Evolutionary conservation across 2,888 invertebrate species (phyloP).

Genomic region (Athripsodes cinereus): DNA sequence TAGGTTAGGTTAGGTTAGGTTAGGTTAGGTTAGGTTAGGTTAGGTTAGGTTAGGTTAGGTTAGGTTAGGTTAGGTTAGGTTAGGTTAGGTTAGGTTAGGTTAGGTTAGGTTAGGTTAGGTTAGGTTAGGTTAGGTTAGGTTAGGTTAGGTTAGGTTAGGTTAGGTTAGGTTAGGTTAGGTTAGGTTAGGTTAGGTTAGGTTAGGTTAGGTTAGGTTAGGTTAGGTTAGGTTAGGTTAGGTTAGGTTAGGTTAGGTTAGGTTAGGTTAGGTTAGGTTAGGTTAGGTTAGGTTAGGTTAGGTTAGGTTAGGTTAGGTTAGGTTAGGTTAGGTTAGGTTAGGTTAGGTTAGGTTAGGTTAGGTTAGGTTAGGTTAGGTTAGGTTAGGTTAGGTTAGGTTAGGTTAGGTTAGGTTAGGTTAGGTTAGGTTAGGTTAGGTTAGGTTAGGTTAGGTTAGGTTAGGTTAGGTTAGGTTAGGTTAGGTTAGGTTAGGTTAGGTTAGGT

Average conservation of each 20-base stretch:
- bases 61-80: slow-evolving; percentile 18
- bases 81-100: slow-evolving; percentile 30
- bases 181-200: slow-evolving; percentile 27
- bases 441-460: slow-evolving; percentile 29
- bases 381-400: slow-evolving; percentile 26
- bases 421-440: slow-evolving; percentile 28
- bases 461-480: slow-evolving; percentile 29
- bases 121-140: slow-evolving; percentile 26
- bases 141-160: slow-evolving; percentile 24
- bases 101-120: slow-evolving; percentile 27
- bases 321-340: slow-evolving; percentile 24
- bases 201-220: slow-evolving; percentile 27
- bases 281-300: slow-evolving; percentile 30
- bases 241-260: slow-evolving; percentile 18
- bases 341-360: slow-evolving; percentile 26
- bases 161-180: slow-evolving; percentile 28
- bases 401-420: slow-evolving; percentile 28
- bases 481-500: slow-evolving; percentile 27
- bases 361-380: slow-evolving; percentile 28
- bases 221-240: slow-evolving; percentile 23
- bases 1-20: slow-evolving; percentile 25
- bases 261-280: slow-evolving; percentile 29
- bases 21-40: slow-evolving; percentile 22
- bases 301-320: slow-evolving; percentile 28
- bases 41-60: slow-evolving; percentile 20